phyloP scores from a whole-genome alignment of 2,113 vertebrate species.

The Myotis yumanensis region DNA sequence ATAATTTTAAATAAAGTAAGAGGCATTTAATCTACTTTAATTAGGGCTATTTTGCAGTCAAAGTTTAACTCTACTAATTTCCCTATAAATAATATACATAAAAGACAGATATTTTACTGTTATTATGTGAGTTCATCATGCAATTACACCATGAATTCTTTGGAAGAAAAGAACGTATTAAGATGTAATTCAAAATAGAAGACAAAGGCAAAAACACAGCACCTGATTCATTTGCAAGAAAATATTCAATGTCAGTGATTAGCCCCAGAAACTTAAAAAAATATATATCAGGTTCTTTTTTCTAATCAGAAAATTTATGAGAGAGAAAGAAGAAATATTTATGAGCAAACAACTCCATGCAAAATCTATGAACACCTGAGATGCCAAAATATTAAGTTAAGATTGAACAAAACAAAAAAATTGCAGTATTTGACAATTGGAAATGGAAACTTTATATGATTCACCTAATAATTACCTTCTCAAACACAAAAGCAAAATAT shows the following conservation, averaged over 20 bases:
- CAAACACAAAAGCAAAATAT: background rate
- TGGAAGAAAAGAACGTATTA: background rate
- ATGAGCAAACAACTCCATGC: background rate
- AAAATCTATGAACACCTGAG: background rate
- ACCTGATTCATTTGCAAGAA: conserved; percentile 24
- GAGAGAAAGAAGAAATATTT: background rate
- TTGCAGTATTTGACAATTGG: background rate
- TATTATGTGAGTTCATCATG: background rate
- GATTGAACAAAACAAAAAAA: background rate
- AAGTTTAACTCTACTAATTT: background rate
- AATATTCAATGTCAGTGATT: background rate
- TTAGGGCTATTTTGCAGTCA: conserved; percentile 9
- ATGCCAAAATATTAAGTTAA: background rate
- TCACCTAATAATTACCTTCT: background rate
- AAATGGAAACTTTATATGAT: background rate
- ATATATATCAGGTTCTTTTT: background rate
- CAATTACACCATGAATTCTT: background rate
- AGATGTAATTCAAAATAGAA: background rate
- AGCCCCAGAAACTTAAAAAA: background rate
- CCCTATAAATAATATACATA: background rate
- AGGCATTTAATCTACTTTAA: background rate
- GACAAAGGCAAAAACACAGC: background rate
- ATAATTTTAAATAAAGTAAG: conserved; percentile 44
- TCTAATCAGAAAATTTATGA: background rate
- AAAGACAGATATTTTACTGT: conserved; percentile 6